These are phyloP conservation scores for Phataginus tricuspis DNA, from an alignment of 2,797 vertebrate genomes.

Conservation along the genomic window DNA sequence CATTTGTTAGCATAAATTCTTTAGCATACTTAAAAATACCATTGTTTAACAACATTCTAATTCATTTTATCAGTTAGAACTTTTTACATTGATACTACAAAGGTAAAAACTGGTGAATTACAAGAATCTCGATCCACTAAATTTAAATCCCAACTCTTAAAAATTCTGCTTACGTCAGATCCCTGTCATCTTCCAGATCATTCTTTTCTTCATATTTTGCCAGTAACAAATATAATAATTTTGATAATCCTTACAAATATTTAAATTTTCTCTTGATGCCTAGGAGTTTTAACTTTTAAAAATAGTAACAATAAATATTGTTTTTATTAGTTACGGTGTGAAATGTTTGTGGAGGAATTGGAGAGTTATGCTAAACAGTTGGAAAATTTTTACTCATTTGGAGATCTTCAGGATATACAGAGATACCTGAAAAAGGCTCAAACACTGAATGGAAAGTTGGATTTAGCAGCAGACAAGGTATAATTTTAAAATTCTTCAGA, in stretches of 20 bases:
- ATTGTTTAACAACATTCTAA: not conserved
- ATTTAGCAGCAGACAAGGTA: constrained; percentile 91
- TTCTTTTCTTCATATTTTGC: constrained; percentile 26
- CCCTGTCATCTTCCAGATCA: not conserved
- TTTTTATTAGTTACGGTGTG: constrained; percentile 86
- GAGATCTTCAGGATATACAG: constrained; percentile 88
- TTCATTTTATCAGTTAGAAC: not conserved
- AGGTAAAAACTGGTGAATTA: not conserved
- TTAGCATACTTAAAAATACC: not conserved
- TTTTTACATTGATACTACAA: not conserved
- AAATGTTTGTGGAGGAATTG: constrained; percentile 90
- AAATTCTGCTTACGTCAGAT: not conserved
- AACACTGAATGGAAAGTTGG: constrained; percentile 88
- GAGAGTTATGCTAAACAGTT: constrained; percentile 89
- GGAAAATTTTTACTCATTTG: constrained; percentile 88
- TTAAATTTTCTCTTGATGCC: not conserved
- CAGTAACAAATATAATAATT: not conserved
- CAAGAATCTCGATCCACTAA: not conserved
- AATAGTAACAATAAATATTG: not conserved
- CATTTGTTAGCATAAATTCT: not conserved
- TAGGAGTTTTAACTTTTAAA: not conserved
- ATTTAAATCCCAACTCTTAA: not conserved
- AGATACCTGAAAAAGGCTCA: constrained; percentile 92
- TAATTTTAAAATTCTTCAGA: not conserved
- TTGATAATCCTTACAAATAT: not conserved